A percentile compares a stretch with the other conserved stretches of the same genome.
These are phyloP conservation scores for Acheta domesticus DNA, from an alignment of 2,888 invertebrate genomes.

Conservation along the genomic window DNA sequence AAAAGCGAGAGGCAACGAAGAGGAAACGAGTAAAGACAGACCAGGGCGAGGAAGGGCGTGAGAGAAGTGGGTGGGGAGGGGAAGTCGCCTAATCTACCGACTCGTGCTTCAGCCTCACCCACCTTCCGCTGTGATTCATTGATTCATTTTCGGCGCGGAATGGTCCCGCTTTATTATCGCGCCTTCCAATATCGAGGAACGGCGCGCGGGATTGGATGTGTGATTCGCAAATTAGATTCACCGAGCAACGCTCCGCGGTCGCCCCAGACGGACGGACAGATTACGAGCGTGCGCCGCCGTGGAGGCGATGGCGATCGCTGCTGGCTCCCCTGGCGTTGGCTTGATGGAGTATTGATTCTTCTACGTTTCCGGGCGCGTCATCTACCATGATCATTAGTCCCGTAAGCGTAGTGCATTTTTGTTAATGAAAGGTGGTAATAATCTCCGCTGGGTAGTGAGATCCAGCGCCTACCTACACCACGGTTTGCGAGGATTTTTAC, in stretches of 20 bases:
- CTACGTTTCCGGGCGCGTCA: too few relatives aligned
- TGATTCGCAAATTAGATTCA: background rate
- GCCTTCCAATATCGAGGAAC: background rate
- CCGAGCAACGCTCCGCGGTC: background rate
- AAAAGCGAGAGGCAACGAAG: too few relatives aligned
- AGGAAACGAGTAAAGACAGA: background rate
- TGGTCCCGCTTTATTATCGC: slow-evolving; percentile 30
- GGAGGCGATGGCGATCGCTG: background rate
- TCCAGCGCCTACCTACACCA: too few relatives aligned
- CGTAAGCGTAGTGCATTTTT: too few relatives aligned
- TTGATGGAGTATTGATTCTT: background rate
- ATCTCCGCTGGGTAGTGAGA: too few relatives aligned
- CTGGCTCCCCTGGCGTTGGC: background rate
- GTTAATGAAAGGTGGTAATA: accelerated
- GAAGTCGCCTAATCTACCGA: background rate
- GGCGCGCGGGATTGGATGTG: slow-evolving; percentile 18
- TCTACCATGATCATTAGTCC: too few relatives aligned
- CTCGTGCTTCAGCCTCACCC: background rate
- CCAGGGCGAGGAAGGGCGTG: background rate
- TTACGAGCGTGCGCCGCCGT: background rate
- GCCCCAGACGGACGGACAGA: background rate
- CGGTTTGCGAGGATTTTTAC: too few relatives aligned
- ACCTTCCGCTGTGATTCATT: slow-evolving; percentile 28
- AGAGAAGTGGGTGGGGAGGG: background rate
- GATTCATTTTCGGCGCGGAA: slow-evolving; percentile 33